Evolutionary conservation across 2,888 invertebrate genomes (phyloP).

Genomic region (Molorchus minor): DNA sequence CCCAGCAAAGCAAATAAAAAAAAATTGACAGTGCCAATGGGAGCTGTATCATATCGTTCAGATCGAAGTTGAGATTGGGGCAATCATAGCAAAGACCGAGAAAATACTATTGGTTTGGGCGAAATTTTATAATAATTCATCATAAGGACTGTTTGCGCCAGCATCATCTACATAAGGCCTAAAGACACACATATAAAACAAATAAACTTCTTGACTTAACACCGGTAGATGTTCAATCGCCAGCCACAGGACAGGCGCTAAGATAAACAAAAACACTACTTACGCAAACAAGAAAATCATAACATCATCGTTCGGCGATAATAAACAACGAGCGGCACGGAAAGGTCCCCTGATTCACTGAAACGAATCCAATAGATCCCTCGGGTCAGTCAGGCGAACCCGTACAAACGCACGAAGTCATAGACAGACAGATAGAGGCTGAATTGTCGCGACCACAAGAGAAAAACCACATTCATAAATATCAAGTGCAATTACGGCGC

Average conservation of each 20-base stretch:
- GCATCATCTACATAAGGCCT: no score
- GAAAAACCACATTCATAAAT: slow-evolving; percentile 37
- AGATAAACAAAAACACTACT: slow-evolving; percentile 17
- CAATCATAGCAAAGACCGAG: no score
- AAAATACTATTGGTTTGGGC: no score
- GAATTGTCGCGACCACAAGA: slow-evolving; percentile 16
- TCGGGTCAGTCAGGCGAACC: not conserved
- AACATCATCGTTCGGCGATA: slow-evolving; percentile 26
- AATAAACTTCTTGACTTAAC: no score
- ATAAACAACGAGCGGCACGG: slow-evolving; percentile 14
- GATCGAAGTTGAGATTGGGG: no score
- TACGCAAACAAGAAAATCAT: slow-evolving; percentile 24
- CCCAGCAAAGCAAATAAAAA: no score
- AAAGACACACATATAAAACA: no score
- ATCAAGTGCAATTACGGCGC: slow-evolving; percentile 29
- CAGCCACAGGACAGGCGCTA: not conserved
- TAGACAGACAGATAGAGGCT: not conserved
- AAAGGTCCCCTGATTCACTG: slow-evolving; percentile 29
- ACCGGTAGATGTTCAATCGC: no score
- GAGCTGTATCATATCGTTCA: no score
- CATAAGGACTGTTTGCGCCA: no score
- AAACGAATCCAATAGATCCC: slow-evolving; percentile 16
- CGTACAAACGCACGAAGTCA: slow-evolving; percentile 21
- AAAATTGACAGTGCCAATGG: no score
- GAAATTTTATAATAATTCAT: no score